phyloP scores from a whole-genome alignment of 2,797 vertebrate genomes.

The Epinephelus awoara region DNA sequence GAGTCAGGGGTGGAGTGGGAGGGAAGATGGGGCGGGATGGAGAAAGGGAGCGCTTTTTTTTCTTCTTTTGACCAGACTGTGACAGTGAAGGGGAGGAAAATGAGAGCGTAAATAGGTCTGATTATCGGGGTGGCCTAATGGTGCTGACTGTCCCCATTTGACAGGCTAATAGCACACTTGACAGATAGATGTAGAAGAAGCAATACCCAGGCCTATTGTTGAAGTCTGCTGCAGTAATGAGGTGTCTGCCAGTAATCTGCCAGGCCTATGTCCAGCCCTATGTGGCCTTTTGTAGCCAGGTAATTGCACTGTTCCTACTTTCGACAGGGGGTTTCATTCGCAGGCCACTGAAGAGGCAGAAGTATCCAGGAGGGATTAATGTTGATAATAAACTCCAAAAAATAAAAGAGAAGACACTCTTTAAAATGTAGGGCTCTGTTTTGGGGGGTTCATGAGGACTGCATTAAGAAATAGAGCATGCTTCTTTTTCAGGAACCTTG shows the following conservation, averaged over 20 bases:
- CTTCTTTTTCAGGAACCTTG: background rate
- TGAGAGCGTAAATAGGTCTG: slow-evolving; percentile 83
- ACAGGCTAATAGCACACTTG: slow-evolving; percentile 85
- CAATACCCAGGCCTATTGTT: slow-evolving; percentile 80
- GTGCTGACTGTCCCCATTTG: slow-evolving; percentile 79
- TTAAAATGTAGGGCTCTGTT: slow-evolving; percentile 1
- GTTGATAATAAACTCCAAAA: slow-evolving; percentile 49
- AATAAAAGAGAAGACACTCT: background rate
- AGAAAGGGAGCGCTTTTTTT: slow-evolving; percentile 41
- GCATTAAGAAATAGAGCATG: background rate
- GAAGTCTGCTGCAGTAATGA: slow-evolving; percentile 80
- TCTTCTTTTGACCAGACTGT: slow-evolving; percentile 55
- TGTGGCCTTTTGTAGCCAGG: slow-evolving; percentile 74
- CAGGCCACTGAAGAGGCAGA: slow-evolving; percentile 32
- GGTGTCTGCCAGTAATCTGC: slow-evolving; percentile 84
- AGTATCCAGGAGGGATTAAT: slow-evolving; percentile 48
- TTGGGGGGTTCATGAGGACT: background rate
- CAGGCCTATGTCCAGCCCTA: slow-evolving; percentile 70
- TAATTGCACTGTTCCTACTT: slow-evolving; percentile 82
- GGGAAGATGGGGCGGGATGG: slow-evolving; percentile 30
- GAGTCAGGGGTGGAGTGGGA: slow-evolving; percentile 39
- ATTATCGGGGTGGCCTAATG: slow-evolving; percentile 84
- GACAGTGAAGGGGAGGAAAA: slow-evolving; percentile 76
- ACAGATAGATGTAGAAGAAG: slow-evolving; percentile 83
- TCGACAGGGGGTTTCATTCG: slow-evolving; percentile 53